Evolutionary conservation across 2,113 vertebrate species (phyloP), one percentile per base, ranked within the genome.

Genomic region (Condylura cristata): DNA sequence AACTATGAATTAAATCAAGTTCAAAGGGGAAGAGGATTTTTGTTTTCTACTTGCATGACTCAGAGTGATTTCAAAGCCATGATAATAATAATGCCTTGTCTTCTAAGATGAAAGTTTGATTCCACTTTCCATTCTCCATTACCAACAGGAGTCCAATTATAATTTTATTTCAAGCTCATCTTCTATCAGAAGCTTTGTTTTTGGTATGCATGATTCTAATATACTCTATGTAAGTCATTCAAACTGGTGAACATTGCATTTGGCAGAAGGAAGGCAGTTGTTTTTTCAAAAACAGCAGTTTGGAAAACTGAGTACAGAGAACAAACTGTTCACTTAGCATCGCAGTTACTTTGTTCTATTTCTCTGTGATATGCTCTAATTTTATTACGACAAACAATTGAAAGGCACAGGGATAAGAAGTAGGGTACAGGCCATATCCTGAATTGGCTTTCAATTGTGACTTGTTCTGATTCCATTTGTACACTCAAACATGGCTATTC

Each of bases 331-430:
- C 96, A 93, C 90, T 96, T 95, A 95, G 90, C 82, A 32, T 61
- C 56, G 95, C 94, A 96, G 96, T 97, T 97, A 97, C 96, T 96
- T 97, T 97, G 96, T 97, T 96, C 97, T 95, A 17, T 95, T 94
- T 95, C 96, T 96, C 92, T 96, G 93, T 65, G 80, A 90, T 90
- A 88, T 37, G 92, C 92, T 96, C 96, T 96, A 95, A 94, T 96
- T 97, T 97, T 91, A 97, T 97, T 96, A 97, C 83, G 44, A 86
- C 58, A 94, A 94, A 95, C 93, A 96, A 97, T 94, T 88, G 93
- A 90, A 87, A 96, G 86, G 76, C 58, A 0, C 53, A 80, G 84
- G 60, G 68, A 92, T 86, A 91, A 92, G 85, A 94, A 96, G 78
- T 79, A 95, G 96, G 86, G 92, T 89, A 70, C 82, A 92, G 93